These are phyloP conservation scores for Asbolus verrucosus DNA, from an alignment of 1,140 invertebrate genomes.

Conservation along the genomic window DNA sequence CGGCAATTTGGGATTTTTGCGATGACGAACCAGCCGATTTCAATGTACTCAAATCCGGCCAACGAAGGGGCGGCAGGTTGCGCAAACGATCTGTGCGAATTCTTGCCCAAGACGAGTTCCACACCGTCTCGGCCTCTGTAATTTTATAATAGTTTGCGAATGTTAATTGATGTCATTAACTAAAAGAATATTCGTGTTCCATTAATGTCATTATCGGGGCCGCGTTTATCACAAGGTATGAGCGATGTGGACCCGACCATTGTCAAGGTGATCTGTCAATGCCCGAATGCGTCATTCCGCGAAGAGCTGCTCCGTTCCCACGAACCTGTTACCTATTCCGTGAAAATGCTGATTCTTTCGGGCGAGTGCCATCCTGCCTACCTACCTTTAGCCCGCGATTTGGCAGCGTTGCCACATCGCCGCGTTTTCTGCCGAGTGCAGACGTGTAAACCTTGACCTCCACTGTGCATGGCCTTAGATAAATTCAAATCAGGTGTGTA, in stretches of 20 bases:
- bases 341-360: constrained; percentile 48
- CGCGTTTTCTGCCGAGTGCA: background rate
- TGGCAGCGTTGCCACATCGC: constrained; percentile 1
- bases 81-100: background rate
- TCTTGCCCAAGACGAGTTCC: constrained; percentile 21
- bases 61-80: background rate
- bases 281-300: constrained; percentile 53
- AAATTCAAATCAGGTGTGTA: background rate
- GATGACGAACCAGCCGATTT: background rate
- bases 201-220: constrained; percentile 54
- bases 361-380: constrained; percentile 23
- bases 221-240: constrained; percentile 43
- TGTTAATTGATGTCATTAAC: constrained; percentile 44
- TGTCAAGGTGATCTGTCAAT: constrained; percentile 59
- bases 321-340: constrained; percentile 54
- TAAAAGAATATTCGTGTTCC: constrained; percentile 55
- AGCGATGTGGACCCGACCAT: constrained; percentile 47
- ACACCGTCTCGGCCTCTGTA: background rate
- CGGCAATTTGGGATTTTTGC: background rate
- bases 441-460: constrained; percentile 2
- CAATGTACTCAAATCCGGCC: constrained; percentile 9
- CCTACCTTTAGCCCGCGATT: constrained; percentile 20
- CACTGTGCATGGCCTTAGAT: background rate
- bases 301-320: constrained; percentile 54
- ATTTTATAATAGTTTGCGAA: constrained; percentile 7